Evolutionary conservation across 2,888 invertebrate species (phyloP), one percentile per base, ranked within the genome.

Genomic region (Microdon myrmicae): DNA sequence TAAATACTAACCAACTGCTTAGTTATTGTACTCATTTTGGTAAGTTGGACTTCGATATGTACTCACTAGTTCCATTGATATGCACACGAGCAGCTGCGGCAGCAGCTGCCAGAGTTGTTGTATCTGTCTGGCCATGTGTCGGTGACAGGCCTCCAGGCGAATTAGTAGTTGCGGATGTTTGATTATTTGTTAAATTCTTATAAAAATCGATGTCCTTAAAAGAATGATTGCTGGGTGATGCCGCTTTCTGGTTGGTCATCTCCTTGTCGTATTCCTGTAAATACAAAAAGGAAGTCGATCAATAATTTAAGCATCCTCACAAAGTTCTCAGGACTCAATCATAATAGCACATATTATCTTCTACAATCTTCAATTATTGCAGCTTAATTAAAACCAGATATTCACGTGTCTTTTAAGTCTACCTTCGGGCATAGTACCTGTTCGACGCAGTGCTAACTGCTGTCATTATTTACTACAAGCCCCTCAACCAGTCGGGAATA

Each of bases 21-120:
- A n/a, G n/a, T n/a, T n/a, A n/a, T n/a, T n/a, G n/a, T n/a, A n/a
- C n/a, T n/a, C 38, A 26, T 41, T 20, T 10, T 20, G 8, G 31
- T 13, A 71, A 72, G 72, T 73, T 74, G 73, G 74, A 71, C 71
- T 71, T 75, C 76, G 80, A 80, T 80, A 79, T 80, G 79, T 81
- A 83, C 85, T 82, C 80, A 87, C 87, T 86, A 72, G 86, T 83
- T 75, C 87, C 87, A 73, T 87, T 87, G 34, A 86, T 77, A 75
- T 86, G 86, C 34, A 85, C 83, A 66, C 83, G 82, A 17, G 81
- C 81, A 26, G 82, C 81, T 8, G 83, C 82, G 8, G 82, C 81
- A 23, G 82, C 82, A 41, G 78, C 78, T 60, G 82, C 82, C 48
- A 80, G 79, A 8, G 73, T 71, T 31, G 71, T 68, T 37, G 81